Evolutionary conservation across 2,888 invertebrate genomes (phyloP), one percentile per base, ranked within the genome.

Genomic region (Phyllotreta cruciferae): DNA sequence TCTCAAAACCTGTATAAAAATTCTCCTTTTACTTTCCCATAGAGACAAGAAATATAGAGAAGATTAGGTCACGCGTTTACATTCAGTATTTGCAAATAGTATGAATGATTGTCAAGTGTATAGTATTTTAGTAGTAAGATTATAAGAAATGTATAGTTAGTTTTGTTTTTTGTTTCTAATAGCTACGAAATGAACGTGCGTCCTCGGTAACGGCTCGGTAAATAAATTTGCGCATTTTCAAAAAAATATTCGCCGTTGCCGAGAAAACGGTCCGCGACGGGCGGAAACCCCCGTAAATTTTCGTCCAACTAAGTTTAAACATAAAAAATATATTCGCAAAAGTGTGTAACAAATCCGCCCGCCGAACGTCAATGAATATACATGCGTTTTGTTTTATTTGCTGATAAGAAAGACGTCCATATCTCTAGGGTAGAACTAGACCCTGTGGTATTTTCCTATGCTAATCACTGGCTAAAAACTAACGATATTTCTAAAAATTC

Each of bases 381-480:
- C 60, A 53, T 62, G 11, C 7, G 36, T 55, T 56, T 24, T 24
- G 1, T 24, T 24, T 24, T 24, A 24, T 24, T 4, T 24, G 24
- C 24, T 24, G 24, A 24, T 55, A 69, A 72, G 70, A 74, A 72
- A 71, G 62, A 71, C 70, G 71, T 74, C 70, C 74, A 75, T 74
- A 75, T 74, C 75, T 78, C 75, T 78, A 81, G 81, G 81, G 81
- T 79, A 81, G 78, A 80, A 75, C 80, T 80, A 81, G 77, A 81
- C 81, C 81, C 81, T 81, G 81, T 81, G 75, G 76, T 76, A 78
- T 79, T 24, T 24, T 77, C 80, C 80, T 81, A 81, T 72, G 75
- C 78, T 79, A 78, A 74, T 77, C 78, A 79, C 78, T 79, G 78
- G 77, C 79, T 79, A 80, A 73, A 67, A 74, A 74, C 79, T 80